Evolutionary conservation across 2,113 vertebrate species (phyloP), one percentile per base, ranked within the genome.

Genomic region (Syrmaticus mikado): DNA sequence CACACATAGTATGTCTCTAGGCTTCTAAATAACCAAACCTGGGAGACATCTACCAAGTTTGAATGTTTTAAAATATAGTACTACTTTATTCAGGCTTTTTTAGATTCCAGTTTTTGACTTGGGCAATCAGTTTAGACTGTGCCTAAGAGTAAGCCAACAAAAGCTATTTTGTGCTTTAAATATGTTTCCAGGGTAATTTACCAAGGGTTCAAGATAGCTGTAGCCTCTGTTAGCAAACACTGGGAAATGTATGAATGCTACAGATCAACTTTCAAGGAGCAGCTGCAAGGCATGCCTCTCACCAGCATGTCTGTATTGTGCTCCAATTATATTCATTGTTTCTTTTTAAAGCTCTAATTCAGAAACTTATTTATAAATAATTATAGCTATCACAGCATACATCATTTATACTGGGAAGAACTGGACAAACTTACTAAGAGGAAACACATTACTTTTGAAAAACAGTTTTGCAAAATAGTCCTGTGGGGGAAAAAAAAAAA

Each of bases 331-430:
- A n/a, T 67, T 34, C 5, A 27, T 74, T 64, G 28, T 50, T 79
- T 91, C 80, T 71, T 82, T 95, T 83, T 84, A 85, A 90, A 91
- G n/a, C 68, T 75, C 73, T 21, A 81, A 75, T 77, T 60, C 48
- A 73, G 75, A 82, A 75, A 46, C 17, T 41, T n/a, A 18, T 46
- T 85, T 80, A 75, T 70, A 71, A 95, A 92, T 25, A 93, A 91
- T 34, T 66, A 34, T 24, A 84, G 46, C 10, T 30, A 87, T 32
- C 43, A 62, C 18, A 25, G 38, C 2, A 0, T 41, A 5, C 62
- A 74, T n/a, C 21, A 15, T 28, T 90, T 58, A 58, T 21, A 90
- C 10, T 62, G 6, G 17, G 58, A 60, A 92, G 95, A 55, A 45
- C 8, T n/a, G 71, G 75, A 89, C 80, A 82, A 77, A 83, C 74